Evolutionary conservation across 2,113 vertebrate genomes (phyloP), one percentile per base, ranked within the genome.

Genomic region (Anarhynchus alexandrinus): DNA sequence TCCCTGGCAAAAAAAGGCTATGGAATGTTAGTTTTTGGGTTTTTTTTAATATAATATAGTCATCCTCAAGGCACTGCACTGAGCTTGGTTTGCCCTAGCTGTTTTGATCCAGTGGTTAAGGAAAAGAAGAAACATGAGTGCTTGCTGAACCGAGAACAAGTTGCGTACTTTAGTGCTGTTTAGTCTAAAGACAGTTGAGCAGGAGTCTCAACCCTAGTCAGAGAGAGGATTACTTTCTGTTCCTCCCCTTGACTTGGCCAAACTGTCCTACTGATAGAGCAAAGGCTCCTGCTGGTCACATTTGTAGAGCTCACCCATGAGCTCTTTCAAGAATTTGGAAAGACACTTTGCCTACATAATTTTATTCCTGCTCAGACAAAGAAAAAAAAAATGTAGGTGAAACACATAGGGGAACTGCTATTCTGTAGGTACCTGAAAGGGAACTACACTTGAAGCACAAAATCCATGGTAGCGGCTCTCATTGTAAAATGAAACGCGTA

Each of bases 331-430:
- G 7, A 54, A 70, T 54, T 26, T 62, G 42, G 20, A 65, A 77
- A 47, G n/a, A 38, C 8, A 23, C 3, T 26, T 66, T 5, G 38
- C 55, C 69, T 67, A 36, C 14, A 38, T 17, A 26, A 64, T 51
- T 86, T 78, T 47, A 72, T 64, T 59, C 22, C 49, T 65, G 9
- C 47, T 21, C 9, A 62, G 40, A n/a, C 26, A 52, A 17, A 54
- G 2, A 11, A 34, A 36, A 15, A 17, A 38, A 14, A 14, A 9
- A 30, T 4, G 5, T 6, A 61, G 5, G 6, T 16, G 5, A 43
- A 74, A 58, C 32, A 40, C 1, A 1, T 10, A 61, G 14, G 20
- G 15, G 11, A 55, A 55, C 15, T 0, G 0, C 6, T 43, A 4
- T 18, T 36, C 49, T 42, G 13, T 12, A 49, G 5, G 25, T 19